phyloP scores from a whole-genome alignment of 1,140 invertebrate genomes.

The Acromyrmex echinatior region DNA sequence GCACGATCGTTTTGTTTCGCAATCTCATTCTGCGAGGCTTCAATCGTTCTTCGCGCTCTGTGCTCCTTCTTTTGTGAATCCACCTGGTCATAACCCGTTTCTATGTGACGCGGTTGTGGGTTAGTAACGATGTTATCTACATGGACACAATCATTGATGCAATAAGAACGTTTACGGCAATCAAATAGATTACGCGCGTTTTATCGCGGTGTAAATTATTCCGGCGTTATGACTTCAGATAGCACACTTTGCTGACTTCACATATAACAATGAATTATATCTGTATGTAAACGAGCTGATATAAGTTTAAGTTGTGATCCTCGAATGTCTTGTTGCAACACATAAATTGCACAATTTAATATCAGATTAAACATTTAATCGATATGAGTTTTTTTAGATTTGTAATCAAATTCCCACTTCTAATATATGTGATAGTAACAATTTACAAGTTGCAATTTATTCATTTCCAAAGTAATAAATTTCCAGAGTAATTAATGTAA shows the following conservation, averaged over 20 bases:
- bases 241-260: conserved; percentile 35
- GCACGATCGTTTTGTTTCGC: conserved; percentile 51
- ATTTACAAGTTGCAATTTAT: background rate
- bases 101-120: conserved; percentile 39
- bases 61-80: conserved; percentile 59
- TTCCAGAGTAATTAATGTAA: background rate
- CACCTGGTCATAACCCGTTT: conserved; percentile 62
- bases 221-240: conserved; percentile 20
- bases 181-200: conserved; percentile 73
- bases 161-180: conserved; percentile 69
- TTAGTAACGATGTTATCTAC: conserved; percentile 69
- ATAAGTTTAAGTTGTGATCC: conserved; percentile 25
- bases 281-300: conserved; percentile 44
- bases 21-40: conserved; percentile 5
- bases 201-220: conserved; percentile 68
- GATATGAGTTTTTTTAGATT: background rate
- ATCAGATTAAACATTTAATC: background rate
- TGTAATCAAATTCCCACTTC: background rate
- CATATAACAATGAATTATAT: conserved; percentile 67
- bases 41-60: conserved; percentile 41
- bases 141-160: conserved; percentile 70
- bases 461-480: background rate
- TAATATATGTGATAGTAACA: background rate
- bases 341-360: conserved; percentile 19
- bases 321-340: background rate